Conservation (phyloP, 2,113 vertebrate genomes). For the Verasper variegatus region DNA sequence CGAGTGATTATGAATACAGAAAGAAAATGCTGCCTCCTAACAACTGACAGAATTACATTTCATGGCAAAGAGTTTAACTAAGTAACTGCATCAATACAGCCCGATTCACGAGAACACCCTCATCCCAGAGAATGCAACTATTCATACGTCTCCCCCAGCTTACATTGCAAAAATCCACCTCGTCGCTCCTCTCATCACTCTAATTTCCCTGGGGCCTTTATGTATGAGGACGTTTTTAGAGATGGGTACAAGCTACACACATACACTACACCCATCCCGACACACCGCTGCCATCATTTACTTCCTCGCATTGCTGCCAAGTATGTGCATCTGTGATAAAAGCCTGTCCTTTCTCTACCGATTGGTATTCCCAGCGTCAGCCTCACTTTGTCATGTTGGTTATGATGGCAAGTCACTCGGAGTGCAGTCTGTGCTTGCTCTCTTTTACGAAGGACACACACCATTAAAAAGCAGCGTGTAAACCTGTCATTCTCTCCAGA, state of each 20-base stretch:
- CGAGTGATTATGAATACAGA: constrained; percentile 34
- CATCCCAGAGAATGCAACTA: constrained; percentile 36
- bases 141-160: constrained; percentile 51
- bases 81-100: constrained; percentile 36
- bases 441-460: constrained; percentile 55
- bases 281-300: constrained; percentile 15
- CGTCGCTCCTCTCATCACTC: constrained; percentile 41
- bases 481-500: constrained; percentile 62
- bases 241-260: constrained; percentile 23
- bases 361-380: constrained; percentile 47
- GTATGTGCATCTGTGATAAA: constrained; percentile 28
- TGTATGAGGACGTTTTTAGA: constrained; percentile 47
- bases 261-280: constrained; percentile 19
- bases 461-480: constrained; percentile 58
- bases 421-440: constrained; percentile 39
- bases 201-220: constrained; percentile 55
- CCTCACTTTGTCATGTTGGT: constrained; percentile 46
- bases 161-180: constrained; percentile 53
- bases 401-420: constrained; percentile 47
- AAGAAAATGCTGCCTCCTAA: constrained; percentile 27
- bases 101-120: constrained; percentile 27
- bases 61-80: constrained; percentile 30
- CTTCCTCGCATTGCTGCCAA: constrained; percentile 24
- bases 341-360: constrained; percentile 27
- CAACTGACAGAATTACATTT: constrained; percentile 35